Percentiles rank a stretch among this genome's conserved stretches.
These are phyloP conservation scores for Neostethus bicornis DNA, from an alignment of 2,797 vertebrate genomes.

Conservation along the genomic window DNA sequence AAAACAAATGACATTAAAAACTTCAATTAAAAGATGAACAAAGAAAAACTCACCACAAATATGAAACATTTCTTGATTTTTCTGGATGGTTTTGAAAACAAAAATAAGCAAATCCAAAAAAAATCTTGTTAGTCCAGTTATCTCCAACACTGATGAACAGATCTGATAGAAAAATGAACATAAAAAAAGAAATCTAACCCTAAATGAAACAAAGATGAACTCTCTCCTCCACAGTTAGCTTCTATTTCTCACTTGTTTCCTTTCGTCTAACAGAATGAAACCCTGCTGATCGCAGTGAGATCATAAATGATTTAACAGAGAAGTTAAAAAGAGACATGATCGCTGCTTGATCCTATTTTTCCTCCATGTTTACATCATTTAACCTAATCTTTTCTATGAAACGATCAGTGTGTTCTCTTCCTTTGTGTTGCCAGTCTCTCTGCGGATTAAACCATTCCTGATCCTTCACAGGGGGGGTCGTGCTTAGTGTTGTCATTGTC, in stretches of 20 bases:
- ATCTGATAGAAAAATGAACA: conserved; percentile 49
- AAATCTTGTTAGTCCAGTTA: conserved; percentile 22
- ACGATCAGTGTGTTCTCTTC: conserved; percentile 34
- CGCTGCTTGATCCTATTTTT: conserved; percentile 40
- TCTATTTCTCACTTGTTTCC: conserved; percentile 24
- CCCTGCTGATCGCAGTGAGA: conserved; percentile 19
- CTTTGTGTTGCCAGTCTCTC: conserved; percentile 67
- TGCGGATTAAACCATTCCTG: conserved; percentile 73
- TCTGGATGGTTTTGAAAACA: conserved; percentile 14
- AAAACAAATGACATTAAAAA: neutral
- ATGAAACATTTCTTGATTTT: conserved; percentile 40
- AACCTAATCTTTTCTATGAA: conserved; percentile 20
- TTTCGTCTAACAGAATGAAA: conserved; percentile 41
- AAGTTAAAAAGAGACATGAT: conserved; percentile 32
- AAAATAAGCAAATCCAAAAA: neutral
- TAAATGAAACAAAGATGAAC: conserved; percentile 59
- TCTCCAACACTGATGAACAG: conserved; percentile 36
- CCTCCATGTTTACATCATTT: conserved; percentile 67
- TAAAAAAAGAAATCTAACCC: conserved; percentile 13
- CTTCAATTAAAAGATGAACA: conserved; percentile 29
- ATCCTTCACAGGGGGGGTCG: conserved; percentile 29
- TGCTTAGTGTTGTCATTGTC: no score
- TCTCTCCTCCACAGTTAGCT: conserved; percentile 34
- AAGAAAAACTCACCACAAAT: conserved; percentile 63
- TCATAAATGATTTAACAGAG: conserved; percentile 59